Base-by-base conservation (phyloP, 2,797 vertebrate genomes). In the Labroides dimidiatus region DNA sequence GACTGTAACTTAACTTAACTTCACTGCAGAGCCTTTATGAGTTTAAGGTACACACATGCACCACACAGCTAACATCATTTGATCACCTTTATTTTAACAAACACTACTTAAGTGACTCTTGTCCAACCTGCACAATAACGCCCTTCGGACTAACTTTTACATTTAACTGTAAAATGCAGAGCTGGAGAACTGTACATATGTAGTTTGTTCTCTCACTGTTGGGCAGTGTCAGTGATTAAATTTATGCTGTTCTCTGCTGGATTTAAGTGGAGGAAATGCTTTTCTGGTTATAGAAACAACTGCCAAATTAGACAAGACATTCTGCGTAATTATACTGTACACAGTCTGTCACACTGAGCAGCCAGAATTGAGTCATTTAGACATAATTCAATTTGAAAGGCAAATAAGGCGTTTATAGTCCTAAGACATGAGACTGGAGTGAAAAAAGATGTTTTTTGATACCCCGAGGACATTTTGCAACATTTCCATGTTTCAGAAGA, bases 261-360 rank as follows among this genome's bases (percentile, higher is more conserved):
- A 36, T 66, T 77, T 47, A 62, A 73, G 24, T 60, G 48, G 51
- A 23, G 45, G 45, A 64, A 58, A 61, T 62, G 45, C 66, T 68
- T 4, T 20, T 44, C 65, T 20, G n/a, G 53, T 51, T 43, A 10
- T 5, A 23, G 21, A 33, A 69, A 54, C 45, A 54, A 11, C 30
- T 80, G 72, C 84, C 71, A 82, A 80, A 85, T 77, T 54, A 65
- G 70, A 85, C 23, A 7, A 65, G 80, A 81, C 77, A 84, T 43
- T 54, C 64, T 47, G 49, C 68, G 62, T 55, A 68, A 72, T 67
- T 33, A 19, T 14, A 59, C 24, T 59, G 45, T 69, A 63, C 56
- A 60, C 54, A 62, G 57, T 19, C 39, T 80, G 74, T 84, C 82
- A 73, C 43, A 60, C 52, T 44, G 23, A 59, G 47, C 45, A 55